Percentiles rank a stretch among this genome's conserved stretches.
Evolutionary conservation across 2,113 vertebrate species (phyloP).

Genomic region (Crotalus tigris): DNA sequence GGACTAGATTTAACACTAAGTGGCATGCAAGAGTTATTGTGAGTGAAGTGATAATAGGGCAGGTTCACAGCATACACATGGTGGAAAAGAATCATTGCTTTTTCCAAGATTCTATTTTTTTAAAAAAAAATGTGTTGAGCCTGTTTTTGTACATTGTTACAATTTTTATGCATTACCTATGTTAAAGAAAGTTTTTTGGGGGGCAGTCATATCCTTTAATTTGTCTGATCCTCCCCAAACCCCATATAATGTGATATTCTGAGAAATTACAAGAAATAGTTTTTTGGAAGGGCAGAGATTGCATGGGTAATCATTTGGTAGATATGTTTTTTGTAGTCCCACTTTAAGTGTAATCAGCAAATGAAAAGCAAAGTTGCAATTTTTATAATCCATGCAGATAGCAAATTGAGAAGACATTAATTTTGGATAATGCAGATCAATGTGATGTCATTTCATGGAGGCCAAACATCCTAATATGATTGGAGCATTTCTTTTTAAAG

Average conservation of each 20-base stretch:
- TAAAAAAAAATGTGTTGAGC: background rate
- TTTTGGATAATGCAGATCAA: background rate
- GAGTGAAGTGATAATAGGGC: background rate
- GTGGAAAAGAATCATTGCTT: background rate
- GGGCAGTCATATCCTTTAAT: background rate
- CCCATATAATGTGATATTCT: background rate
- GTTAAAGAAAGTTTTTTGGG: background rate
- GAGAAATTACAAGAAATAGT: background rate
- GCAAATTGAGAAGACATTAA: background rate
- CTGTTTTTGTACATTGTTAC: background rate
- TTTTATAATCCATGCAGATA: background rate
- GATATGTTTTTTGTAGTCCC: background rate
- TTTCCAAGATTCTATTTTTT: background rate
- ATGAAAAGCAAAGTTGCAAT: background rate
- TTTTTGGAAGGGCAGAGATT: background rate
- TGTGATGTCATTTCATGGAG: background rate
- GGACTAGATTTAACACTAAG: background rate
- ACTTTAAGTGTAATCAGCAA: background rate
- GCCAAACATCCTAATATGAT: background rate
- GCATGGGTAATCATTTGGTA: background rate
- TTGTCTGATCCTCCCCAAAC: background rate
- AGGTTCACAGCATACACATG: background rate
- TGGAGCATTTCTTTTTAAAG: slow-evolving; percentile 7
- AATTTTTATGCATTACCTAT: background rate
- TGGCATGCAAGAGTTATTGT: background rate